A percentile compares a stretch with the other conserved stretches of the same genome.
These are phyloP conservation scores for Mythimna lalbum DNA, from an alignment of 2,888 invertebrate genomes.

Conservation along the genomic window DNA sequence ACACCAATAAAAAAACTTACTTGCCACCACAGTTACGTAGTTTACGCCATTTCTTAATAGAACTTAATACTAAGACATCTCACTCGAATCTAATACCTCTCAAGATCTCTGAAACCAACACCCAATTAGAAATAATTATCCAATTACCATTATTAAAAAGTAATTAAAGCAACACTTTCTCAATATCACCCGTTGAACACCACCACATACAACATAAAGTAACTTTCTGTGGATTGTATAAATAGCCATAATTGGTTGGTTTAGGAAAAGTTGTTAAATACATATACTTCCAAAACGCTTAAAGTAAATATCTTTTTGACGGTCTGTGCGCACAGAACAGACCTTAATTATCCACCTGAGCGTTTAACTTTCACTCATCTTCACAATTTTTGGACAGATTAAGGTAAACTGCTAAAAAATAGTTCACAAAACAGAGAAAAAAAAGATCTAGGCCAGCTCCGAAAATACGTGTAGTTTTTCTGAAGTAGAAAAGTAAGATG, in stretches of 20 bases:
- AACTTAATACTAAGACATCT: background rate
- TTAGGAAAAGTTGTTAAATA: slow-evolving; percentile 52
- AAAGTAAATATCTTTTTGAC: slow-evolving; percentile 20
- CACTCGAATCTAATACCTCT: background rate
- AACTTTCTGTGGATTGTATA: slow-evolving; percentile 36
- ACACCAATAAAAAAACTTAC: too few species aligned
- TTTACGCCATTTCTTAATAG: background rate
- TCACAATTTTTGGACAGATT: background rate
- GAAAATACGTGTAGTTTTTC: too few species aligned
- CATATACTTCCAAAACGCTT: slow-evolving; percentile 16
- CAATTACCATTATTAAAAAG: slow-evolving; percentile 4
- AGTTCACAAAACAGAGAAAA: background rate
- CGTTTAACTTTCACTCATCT: slow-evolving; percentile 57
- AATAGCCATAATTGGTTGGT: slow-evolving; percentile 36
- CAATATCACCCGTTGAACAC: slow-evolving; percentile 4
- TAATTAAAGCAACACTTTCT: slow-evolving; percentile 26
- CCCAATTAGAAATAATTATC: slow-evolving; percentile 5
- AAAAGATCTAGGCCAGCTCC: too few species aligned
- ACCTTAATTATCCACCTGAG: slow-evolving; percentile 48
- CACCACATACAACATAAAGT: background rate
- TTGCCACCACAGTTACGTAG: background rate
- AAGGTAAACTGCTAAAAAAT: background rate
- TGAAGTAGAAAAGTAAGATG: too few species aligned
- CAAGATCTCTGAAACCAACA: slow-evolving; percentile 10
- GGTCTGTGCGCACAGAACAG: slow-evolving; percentile 31